Evolutionary conservation across 2,797 vertebrate genomes (phyloP).

Genomic region (Psittacula derbiana): DNA sequence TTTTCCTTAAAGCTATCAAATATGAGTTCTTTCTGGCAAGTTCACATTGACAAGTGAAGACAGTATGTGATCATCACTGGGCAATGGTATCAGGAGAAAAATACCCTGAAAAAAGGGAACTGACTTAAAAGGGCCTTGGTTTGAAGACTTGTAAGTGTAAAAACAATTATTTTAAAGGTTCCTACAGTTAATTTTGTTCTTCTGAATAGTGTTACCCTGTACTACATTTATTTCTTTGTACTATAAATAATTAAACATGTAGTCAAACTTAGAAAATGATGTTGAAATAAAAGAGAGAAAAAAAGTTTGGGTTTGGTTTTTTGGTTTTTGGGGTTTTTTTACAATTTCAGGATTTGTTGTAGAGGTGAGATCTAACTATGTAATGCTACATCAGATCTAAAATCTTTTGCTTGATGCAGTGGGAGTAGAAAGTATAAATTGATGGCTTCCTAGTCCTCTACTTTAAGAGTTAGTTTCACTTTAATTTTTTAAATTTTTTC

Average conservation of each 20-base stretch:
- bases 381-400: not conserved
- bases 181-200: not conserved
- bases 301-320: not conserved
- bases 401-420: not conserved
- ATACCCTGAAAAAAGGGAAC: not conserved
- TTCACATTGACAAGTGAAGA: not conserved
- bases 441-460: not conserved
- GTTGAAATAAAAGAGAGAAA: not conserved
- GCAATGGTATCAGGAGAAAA: not conserved
- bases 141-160: not conserved
- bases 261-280: not conserved
- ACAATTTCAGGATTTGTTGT: not conserved
- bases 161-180: not conserved
- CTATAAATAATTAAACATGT: not conserved
- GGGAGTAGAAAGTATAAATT: not conserved
- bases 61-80: not conserved
- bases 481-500: not conserved
- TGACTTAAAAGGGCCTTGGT: not conserved
- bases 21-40: not conserved
- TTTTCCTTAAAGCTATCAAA: not conserved
- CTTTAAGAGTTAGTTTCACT: not conserved
- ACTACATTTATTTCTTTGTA: not conserved
- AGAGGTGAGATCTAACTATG: not conserved
- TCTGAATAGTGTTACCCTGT: not conserved
- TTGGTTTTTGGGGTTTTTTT: fast-evolving